Evolutionary conservation across 1,140 invertebrate species (phyloP).

Genomic region (Bombus ignitus): DNA sequence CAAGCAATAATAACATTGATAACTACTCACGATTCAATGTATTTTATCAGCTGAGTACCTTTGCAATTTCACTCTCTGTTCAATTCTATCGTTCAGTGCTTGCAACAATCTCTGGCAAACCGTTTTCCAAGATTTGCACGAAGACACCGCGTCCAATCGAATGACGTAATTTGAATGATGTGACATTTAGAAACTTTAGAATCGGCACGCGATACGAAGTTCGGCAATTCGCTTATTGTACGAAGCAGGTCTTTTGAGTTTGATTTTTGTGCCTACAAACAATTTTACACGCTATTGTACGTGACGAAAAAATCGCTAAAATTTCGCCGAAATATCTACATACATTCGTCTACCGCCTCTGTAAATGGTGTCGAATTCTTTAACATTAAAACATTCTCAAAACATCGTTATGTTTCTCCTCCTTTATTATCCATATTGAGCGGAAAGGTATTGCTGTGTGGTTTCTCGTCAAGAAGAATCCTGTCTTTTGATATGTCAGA

Average conservation of each 20-base stretch:
- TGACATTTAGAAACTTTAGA: constrained; percentile 8
- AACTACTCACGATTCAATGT: not conserved
- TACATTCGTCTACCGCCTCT: constrained; percentile 27
- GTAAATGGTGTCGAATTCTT: constrained; percentile 3
- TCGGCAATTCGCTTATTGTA: not conserved
- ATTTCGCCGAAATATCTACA: constrained; percentile 23
- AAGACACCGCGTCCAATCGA: not conserved
- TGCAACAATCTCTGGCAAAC: not conserved
- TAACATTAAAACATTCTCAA: constrained; percentile 66
- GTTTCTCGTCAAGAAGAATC: constrained; percentile 74
- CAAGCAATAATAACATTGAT: not conserved
- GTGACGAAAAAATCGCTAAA: not conserved
- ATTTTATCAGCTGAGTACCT: not conserved
- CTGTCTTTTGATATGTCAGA: constrained; percentile 79
- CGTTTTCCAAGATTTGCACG: not conserved
- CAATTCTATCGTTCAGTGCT: not conserved
- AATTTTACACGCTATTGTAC: not conserved
- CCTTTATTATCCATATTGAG: constrained; percentile 77
- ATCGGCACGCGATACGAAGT: constrained; percentile 3
- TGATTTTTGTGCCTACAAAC: not conserved
- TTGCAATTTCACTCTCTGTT: not conserved
- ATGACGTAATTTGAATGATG: constrained; percentile 1
- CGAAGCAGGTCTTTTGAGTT: not conserved
- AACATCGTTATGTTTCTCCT: constrained; percentile 18
- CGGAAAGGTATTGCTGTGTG: constrained; percentile 79